Base-by-base conservation (phyloP, 2,113 vertebrate genomes). In the Vireo altiloquus region DNA sequence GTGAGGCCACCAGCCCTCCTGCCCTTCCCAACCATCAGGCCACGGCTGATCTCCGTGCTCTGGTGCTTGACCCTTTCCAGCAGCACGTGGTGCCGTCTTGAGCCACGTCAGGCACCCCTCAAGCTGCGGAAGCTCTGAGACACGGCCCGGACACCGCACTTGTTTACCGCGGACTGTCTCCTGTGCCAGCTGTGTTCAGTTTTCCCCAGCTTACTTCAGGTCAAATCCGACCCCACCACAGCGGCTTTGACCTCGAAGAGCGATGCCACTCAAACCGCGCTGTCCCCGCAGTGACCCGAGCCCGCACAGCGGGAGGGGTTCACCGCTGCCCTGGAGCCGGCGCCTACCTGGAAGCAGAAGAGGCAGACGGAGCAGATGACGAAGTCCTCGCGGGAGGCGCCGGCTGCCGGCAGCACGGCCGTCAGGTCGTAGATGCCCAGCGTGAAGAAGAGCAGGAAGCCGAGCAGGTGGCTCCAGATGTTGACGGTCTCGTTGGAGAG, bases 391-490 rank as follows among this genome's bases (percentile, higher is more conserved):
- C 98, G 97, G 84, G 99, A 98, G 17, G 99, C 99, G 16, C 98
- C 98, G 31, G 98, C 94, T 1, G 97, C 96, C 16, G 99, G 99
- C 96, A 99, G 98, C 60, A 99, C 98, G 0, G 96, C 98, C 9
- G 97, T 98, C 98, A 99, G 98, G 96, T 99, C 99, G 92, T 99
- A 99, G 60, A 99, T 98, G 25, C 98, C 99, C 82, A 99, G 92
- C 6, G 93, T 95, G 96, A 99, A 99, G 98, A 99, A 99, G 87
- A 99, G 98, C 86, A 99, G 71, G 95, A 99, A 99, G 70, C 99
- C 99, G 85, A 99, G 90, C 94, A 99, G 96, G 52, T 99, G 99
- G 96, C 99, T 99, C 99, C 99, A 99, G 96, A 99, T 99, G 87
- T 99, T 99, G 89, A 99, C 98, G 0, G 99, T 98, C 97, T 99